Base-by-base conservation (phyloP, 1,140 invertebrate genomes). In the Zaprionus gabonicus region DNA sequence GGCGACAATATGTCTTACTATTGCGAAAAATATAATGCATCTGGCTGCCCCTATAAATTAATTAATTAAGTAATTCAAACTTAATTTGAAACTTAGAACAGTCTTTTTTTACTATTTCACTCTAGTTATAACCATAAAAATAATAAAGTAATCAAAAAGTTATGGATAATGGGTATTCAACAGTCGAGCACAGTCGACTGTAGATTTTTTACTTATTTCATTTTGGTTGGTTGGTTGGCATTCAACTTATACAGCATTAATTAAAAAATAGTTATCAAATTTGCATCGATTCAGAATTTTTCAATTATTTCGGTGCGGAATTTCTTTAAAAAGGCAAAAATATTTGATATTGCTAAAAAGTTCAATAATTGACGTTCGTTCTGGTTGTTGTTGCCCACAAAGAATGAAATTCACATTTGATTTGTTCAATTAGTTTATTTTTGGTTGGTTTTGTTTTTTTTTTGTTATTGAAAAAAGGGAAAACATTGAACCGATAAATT, bases 281-380 rank as follows among this genome's bases (percentile, higher is more conserved):
- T 15, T 7, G 20, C 5, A 12, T n/a, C 28, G 9, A 64, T 2
- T 36, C 20, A 1, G 34, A 17, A 20, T 31, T 23, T 31, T 25
- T 64, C 49, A 64, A 64, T 64, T 64, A 64, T 64, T 53, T 53
- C 17, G 20, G 28, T 25, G 31, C 31, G 49, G 60, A 64, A 64
- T 20, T 64, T 13, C 25, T n/a, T 23, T 25, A 51, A 51, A 53
- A 64, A 3, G 12, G n/a, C 1, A 49, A 31, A 49, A n/a, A n/a
- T n/a, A 41, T 41, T 41, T 41, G 5, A 49, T 49, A n/a, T n/a
- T 20, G 46, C 9, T 17, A 10, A 49, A 23, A 49, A 49, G 7
- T 49, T 23, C 9, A 17, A 51, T 51, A 51, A 51, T 51, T 51
- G 46, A 25, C 12, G 9, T 51, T n/a, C n/a, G 1, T 38, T 12